Percentiles rank a stretch among this genome's conserved stretches.
These are phyloP conservation scores for Catocala sponsa DNA, from an alignment of 2,888 invertebrate genomes.

Conservation along the genomic window DNA sequence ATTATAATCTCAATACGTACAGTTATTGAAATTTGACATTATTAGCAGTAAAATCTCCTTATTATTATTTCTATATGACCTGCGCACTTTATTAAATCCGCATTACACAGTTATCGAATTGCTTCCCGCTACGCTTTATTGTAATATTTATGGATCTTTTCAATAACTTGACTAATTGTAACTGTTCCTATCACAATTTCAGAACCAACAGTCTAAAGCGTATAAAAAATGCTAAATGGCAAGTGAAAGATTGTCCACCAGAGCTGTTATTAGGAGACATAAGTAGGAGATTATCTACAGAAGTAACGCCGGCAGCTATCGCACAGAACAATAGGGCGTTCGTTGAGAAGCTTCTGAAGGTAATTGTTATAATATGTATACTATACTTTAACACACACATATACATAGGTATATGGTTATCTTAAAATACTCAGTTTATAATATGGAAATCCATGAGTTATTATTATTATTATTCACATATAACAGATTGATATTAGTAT, in stretches of 20 bases:
- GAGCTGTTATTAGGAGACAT: conserved; percentile 82
- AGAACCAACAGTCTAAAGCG: conserved; percentile 89
- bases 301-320: conserved; percentile 95
- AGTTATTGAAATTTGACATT: conserved; percentile 15
- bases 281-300: conserved; percentile 88
- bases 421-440: too few relatives aligned
- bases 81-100: conserved; percentile 2
- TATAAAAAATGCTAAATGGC: conserved; percentile 89
- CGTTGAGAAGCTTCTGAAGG: conserved; percentile 98
- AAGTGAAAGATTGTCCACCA: conserved; percentile 89
- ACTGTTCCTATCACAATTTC: conserved; percentile 54
- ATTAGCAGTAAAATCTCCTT: neutral
- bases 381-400: too few relatives aligned
- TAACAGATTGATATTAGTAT: neutral
- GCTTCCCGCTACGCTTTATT: conserved; percentile 24
- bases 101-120: conserved; percentile 10
- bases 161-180: conserved; percentile 15
- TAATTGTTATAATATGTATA: conserved; percentile 69
- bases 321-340: conserved; percentile 99
- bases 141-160: neutral
- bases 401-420: too few relatives aligned
- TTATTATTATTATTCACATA: too few relatives aligned
- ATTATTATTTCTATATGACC: conserved; percentile 9
- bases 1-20: neutral
- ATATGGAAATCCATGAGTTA: too few relatives aligned